phyloP scores from a whole-genome alignment of 1,140 invertebrate species.

The Meloidogyne exigua region DNA sequence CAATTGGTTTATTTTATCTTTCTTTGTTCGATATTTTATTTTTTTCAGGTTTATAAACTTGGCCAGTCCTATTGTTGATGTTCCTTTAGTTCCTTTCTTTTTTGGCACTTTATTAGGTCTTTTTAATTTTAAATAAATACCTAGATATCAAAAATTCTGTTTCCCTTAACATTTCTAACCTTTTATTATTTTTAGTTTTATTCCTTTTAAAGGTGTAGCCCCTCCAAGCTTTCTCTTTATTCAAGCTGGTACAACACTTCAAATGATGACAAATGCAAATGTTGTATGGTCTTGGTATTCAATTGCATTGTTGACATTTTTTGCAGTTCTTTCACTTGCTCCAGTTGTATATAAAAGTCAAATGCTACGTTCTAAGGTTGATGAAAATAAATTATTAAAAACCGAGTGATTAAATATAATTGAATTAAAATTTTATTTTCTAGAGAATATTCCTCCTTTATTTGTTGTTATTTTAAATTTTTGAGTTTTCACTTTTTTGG shows the following conservation, averaged over 20 bases:
- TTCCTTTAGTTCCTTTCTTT: slow-evolving; percentile 86
- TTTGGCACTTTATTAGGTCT: slow-evolving; percentile 81
- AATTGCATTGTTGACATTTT: slow-evolving; percentile 71
- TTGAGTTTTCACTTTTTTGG: background rate
- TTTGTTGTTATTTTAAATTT: background rate
- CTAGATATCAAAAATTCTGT: too few species aligned
- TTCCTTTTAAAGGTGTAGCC: slow-evolving; percentile 79
- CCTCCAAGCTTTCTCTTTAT: slow-evolving; percentile 96
- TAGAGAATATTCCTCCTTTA: background rate
- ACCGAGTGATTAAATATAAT: background rate
- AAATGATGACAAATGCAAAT: slow-evolving; percentile 83
- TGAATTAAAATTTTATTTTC: background rate
- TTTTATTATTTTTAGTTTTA: background rate
- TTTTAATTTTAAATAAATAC: too few species aligned
- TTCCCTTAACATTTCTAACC: too few species aligned
- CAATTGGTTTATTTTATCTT: slow-evolving; percentile 84
- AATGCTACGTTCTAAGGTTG: slow-evolving; percentile 68
- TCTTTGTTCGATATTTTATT: background rate
- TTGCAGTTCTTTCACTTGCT: slow-evolving; percentile 76
- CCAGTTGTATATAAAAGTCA: slow-evolving; percentile 77
- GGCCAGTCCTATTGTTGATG: slow-evolving; percentile 89
- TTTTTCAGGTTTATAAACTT: slow-evolving; percentile 76
- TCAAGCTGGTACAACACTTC: slow-evolving; percentile 91
- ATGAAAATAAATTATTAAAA: slow-evolving; percentile 69
- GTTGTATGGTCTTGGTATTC: slow-evolving; percentile 86